phyloP scores from a whole-genome alignment of 1,140 invertebrate species.

The Aphelinus certus region DNA sequence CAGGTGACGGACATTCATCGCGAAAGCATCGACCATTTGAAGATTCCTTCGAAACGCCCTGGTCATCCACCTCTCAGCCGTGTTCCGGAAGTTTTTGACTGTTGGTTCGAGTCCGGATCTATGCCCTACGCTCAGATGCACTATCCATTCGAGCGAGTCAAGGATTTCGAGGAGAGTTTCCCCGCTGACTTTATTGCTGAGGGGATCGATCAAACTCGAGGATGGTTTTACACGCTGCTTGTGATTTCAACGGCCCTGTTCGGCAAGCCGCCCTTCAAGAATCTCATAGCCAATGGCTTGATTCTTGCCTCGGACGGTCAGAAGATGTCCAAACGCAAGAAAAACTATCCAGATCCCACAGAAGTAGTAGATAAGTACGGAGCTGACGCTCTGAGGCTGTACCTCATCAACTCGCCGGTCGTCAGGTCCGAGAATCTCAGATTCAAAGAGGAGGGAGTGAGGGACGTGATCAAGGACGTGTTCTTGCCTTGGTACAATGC shows the following conservation, averaged over 20 bases:
- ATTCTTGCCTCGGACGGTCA: constrained; percentile 96
- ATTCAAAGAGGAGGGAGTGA: constrained; percentile 97
- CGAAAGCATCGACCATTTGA: constrained; percentile 92
- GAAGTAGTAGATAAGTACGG: constrained; percentile 93
- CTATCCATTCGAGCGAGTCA: constrained; percentile 93
- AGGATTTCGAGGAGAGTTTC: constrained; percentile 93
- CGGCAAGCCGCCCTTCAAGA: constrained; percentile 96
- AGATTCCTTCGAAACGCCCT: constrained; percentile 88
- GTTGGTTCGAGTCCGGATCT: constrained; percentile 99
- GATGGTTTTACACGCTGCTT: constrained; percentile 98
- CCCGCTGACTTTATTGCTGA: constrained; percentile 99
- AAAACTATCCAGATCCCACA: constrained; percentile 98
- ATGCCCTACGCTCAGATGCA: constrained; percentile 99
- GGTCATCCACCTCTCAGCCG: constrained; percentile 86
- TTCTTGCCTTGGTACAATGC: constrained; percentile 99
- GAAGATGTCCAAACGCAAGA: constrained; percentile 99
- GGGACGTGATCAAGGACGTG: constrained; percentile 96
- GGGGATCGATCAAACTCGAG: constrained; percentile 98
- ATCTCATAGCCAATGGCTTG: constrained; percentile 95
- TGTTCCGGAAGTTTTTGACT: constrained; percentile 97
- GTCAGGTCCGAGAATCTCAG: constrained; percentile 95
- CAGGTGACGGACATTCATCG: constrained; percentile 91
- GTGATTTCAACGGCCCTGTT: constrained; percentile 97
- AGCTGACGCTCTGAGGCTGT: constrained; percentile 94
- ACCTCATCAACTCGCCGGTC: constrained; percentile 98